Conservation (phyloP, 2,888 invertebrate genomes). For the Drosophila histrio region DNA sequence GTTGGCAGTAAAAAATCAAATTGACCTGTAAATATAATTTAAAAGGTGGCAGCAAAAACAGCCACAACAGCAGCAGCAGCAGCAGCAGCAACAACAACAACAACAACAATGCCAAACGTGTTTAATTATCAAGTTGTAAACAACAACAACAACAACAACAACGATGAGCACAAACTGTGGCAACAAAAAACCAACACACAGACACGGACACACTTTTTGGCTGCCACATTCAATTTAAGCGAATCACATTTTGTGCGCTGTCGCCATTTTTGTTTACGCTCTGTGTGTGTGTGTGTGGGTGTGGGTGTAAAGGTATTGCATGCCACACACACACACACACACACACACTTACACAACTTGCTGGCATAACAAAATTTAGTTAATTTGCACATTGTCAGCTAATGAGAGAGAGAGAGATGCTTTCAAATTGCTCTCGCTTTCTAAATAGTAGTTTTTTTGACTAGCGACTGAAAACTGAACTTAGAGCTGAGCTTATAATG, state of each 20-base stretch:
- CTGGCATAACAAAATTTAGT: conserved; percentile 31
- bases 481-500: no score
- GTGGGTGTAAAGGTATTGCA: conserved; percentile 10
- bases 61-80: conserved; percentile 39
- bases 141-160: conserved; percentile 57
- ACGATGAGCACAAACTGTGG: conserved; percentile 29
- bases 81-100: conserved; percentile 14
- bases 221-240: conserved; percentile 53
- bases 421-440: conserved; percentile 2
- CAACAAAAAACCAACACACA: conserved; percentile 5
- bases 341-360: conserved; percentile 3
- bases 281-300: background rate
- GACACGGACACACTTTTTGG: conserved; percentile 34
- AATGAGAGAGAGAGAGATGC: conserved; percentile 40
- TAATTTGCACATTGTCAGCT: conserved; percentile 62
- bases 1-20: conserved; percentile 71
- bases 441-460: conserved; percentile 13
- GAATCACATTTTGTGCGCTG: conserved; percentile 45
- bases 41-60: conserved; percentile 62
- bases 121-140: conserved; percentile 77
- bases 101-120: conserved; percentile 55
- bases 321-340: conserved; percentile 3
- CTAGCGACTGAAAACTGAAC: no score
- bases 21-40: conserved; percentile 79
- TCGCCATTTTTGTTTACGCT: conserved; percentile 42